Percentiles rank a stretch among this genome's conserved stretches.
Evolutionary conservation across 64 coral and sea anemone genomes (phyloP).

Genomic region (Actinia equina): DNA sequence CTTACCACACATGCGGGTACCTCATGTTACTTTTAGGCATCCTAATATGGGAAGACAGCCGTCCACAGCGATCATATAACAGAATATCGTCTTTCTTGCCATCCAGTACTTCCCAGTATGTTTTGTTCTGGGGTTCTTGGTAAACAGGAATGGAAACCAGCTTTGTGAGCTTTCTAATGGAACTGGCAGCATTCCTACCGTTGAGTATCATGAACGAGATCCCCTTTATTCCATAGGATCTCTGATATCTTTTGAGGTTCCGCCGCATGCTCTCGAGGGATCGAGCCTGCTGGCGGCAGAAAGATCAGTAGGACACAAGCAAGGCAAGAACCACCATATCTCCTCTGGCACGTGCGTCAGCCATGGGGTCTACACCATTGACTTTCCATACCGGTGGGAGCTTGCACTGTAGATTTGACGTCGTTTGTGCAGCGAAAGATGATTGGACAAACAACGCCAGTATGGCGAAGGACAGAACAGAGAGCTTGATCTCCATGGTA

Average conservation of each 20-base stretch:
- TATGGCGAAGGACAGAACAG: background rate
- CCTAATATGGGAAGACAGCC: slow-evolving; percentile 30
- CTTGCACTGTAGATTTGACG: background rate
- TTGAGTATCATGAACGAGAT: slow-evolving; percentile 23
- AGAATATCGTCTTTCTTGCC: slow-evolving; percentile 57
- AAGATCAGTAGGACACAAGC: slow-evolving; percentile 31
- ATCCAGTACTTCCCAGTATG: slow-evolving; percentile 29
- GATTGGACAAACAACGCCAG: slow-evolving; percentile 5
- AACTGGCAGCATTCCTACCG: background rate
- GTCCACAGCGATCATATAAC: slow-evolving; percentile 53
- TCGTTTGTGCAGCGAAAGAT: background rate
- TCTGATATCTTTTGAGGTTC: background rate
- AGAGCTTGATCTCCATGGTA: background rate
- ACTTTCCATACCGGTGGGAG: slow-evolving; percentile 31
- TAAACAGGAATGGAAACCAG: slow-evolving; percentile 45
- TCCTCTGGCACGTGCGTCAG: slow-evolving; percentile 28
- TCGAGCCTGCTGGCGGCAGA: slow-evolving; percentile 41
- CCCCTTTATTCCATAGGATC: background rate
- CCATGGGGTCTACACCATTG: slow-evolving; percentile 36
- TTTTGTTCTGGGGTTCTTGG: slow-evolving; percentile 39
- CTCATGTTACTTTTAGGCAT: slow-evolving; percentile 37
- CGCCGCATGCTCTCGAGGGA: background rate
- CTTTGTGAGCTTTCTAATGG: background rate
- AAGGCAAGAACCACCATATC: slow-evolving; percentile 32
- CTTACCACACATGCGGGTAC: background rate